These are phyloP conservation scores for Cyanoderma ruficeps DNA, from an alignment of 2,113 vertebrate genomes.

Conservation along the genomic window DNA sequence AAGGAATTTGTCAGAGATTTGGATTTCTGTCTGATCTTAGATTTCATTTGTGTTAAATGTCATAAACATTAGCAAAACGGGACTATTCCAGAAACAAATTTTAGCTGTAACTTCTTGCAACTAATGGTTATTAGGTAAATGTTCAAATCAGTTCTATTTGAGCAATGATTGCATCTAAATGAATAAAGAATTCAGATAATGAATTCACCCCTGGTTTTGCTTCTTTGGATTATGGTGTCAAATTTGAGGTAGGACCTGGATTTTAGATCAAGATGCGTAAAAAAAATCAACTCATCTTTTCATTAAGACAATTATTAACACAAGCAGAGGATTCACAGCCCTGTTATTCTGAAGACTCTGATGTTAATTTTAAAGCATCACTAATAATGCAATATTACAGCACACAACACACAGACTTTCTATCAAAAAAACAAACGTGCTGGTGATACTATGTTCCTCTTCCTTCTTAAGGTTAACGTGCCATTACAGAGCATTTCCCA, in stretches of 20 bases:
- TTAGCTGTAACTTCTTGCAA: not conserved
- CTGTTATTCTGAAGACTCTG: not conserved
- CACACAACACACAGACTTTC: not conserved
- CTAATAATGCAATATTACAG: not conserved
- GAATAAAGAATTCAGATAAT: not conserved
- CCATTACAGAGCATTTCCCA: not conserved
- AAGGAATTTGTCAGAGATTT: not conserved
- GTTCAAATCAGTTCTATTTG: not conserved
- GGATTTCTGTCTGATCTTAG: not conserved
- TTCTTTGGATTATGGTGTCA: not conserved
- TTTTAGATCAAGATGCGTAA: not conserved
- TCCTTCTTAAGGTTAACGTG: not conserved
- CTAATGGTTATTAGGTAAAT: not conserved
- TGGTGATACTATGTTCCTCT: not conserved
- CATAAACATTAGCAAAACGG: not conserved
- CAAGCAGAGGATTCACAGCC: not conserved
- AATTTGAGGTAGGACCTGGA: not conserved
- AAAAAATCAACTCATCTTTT: not conserved
- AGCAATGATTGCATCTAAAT: not conserved
- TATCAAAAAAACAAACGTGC: not conserved
- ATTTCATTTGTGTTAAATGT: not conserved
- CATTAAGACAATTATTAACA: not conserved
- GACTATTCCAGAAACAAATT: not conserved
- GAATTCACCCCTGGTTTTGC: not conserved
- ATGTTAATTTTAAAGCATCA: not conserved